Base-by-base conservation (phyloP, 2,113 vertebrate species). In the Syngnathus typhle region DNA sequence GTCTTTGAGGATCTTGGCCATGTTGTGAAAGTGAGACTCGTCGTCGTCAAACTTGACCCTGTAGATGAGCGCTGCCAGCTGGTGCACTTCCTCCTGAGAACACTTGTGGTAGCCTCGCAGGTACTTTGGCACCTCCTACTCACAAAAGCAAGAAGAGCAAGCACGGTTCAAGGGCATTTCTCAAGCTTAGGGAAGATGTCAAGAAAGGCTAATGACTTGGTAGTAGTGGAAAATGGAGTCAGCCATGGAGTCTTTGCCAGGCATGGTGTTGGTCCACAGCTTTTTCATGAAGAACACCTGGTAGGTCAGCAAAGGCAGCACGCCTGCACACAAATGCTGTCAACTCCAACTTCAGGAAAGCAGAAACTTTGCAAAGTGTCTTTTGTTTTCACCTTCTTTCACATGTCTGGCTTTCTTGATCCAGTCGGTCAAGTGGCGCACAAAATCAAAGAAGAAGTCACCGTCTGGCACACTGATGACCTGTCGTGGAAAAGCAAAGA, bases 211-310 rank as follows among this genome's bases (percentile, higher is more conserved):
- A 38, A 70, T 1, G 74, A 98, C 97, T 88, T 98, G 97, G 81
- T 99, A 98, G 61, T 96, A 99, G 83, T 99, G 97, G 86, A 99
- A 99, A 80, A 98, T 98, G 54, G 94, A 98, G 73, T 99, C 97
- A 0, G 97, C 97, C 92, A 98, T 97, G 0, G 94, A 87, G 83
- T 99, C 97, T 77, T 96, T 99, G 62, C 95, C 97, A 1, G 97
- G 97, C 0, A 78, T 83, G 0, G 96, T 98, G 79, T 88, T 95
- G 18, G 96, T 98, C 97, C 97, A 99, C 36, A 99, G 79, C 82
- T 99, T 99, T 87, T 98, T 98, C 96, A 98, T 99, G 88, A 99
- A 99, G 91, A 98, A 99, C 81, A 99, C 96, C 91, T 99, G 97
- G 75, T 99, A 99, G 46, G 95, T 98, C 70, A 99, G 91, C 13